Evolutionary conservation across 2,797 vertebrate species (phyloP).

Genomic region (Nyctalus aviator): DNA sequence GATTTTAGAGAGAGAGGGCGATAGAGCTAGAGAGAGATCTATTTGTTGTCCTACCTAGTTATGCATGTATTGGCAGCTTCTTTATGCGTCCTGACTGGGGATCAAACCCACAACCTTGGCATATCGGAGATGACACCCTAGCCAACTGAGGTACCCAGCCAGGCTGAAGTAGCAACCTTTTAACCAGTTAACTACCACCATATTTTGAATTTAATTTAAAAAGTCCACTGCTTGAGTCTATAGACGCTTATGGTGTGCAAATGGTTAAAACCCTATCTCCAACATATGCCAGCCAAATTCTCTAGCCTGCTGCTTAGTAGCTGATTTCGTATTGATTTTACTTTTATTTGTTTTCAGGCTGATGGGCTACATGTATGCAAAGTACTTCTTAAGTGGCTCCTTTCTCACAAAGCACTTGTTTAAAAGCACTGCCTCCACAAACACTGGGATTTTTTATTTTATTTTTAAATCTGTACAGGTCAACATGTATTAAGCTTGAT

Average conservation of each 20-base stretch:
- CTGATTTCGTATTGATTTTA: not conserved
- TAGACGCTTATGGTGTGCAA: no score
- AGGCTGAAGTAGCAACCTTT: not conserved
- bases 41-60: not conserved
- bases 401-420: slow-evolving; percentile 44
- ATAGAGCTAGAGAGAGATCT: not conserved
- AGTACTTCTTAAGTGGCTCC: not conserved
- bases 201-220: no score
- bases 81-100: not conserved
- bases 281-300: not conserved
- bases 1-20: not conserved
- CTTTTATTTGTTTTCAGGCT: slow-evolving; percentile 47
- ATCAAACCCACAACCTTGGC: not conserved
- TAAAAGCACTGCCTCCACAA: not conserved
- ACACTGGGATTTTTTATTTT: slow-evolving; percentile 1
- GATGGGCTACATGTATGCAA: not conserved
- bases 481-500: not conserved
- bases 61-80: not conserved
- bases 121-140: not conserved
- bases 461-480: slow-evolving; percentile 23
- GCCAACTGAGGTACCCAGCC: not conserved
- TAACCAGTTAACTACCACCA: not conserved
- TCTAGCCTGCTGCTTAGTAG: not conserved
- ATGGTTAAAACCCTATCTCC: not conserved
- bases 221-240: no score